Evolutionary conservation across 2,113 vertebrate species (phyloP).

Genomic region (Ellobius talpinus): DNA sequence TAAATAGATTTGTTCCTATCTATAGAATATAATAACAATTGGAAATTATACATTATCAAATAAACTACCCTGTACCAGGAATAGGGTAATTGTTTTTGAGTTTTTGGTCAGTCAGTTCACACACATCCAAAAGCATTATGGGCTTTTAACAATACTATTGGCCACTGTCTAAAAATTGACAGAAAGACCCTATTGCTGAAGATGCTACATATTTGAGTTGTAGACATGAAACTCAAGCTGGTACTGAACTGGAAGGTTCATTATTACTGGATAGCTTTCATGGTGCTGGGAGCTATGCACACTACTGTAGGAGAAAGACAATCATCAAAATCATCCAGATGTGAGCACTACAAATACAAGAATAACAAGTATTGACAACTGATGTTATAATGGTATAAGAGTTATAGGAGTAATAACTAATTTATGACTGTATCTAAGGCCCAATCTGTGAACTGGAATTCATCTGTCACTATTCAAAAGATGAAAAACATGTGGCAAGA

Average conservation of each 20-base stretch:
- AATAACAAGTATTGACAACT: neutral
- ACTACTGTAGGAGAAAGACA: neutral
- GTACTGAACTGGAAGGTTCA: neutral
- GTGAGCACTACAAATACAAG: neutral
- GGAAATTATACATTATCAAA: neutral
- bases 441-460: neutral
- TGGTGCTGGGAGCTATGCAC: neutral
- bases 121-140: neutral
- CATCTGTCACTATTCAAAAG: too few species aligned
- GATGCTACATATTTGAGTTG: neutral
- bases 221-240: neutral
- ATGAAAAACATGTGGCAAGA: too few species aligned
- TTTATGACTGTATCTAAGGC: neutral
- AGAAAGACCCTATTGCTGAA: neutral
- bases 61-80: neutral
- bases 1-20: slow-evolving; percentile 50
- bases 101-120: neutral
- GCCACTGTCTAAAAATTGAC: neutral
- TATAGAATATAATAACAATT: neutral
- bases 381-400: neutral
- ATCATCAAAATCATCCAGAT: neutral
- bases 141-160: neutral
- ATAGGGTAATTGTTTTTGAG: neutral
- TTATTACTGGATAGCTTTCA: neutral
- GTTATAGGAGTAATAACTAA: neutral